Conservation (phyloP, 2,888 invertebrate species). For the Cryptocheilus praepositus region DNA sequence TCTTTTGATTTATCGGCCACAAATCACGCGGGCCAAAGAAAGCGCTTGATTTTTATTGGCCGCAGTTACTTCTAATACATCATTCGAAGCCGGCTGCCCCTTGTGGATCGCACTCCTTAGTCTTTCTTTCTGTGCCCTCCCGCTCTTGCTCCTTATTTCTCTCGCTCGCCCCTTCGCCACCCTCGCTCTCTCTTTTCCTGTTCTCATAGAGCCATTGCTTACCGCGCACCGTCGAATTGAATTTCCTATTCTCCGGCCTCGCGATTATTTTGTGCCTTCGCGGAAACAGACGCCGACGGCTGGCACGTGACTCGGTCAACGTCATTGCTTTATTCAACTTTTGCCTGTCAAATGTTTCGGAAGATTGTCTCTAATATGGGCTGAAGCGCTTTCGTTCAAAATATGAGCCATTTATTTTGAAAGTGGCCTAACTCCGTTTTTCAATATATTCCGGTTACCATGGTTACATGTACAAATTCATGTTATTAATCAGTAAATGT, state of each 20-base stretch:
- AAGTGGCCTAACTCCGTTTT: too few species aligned
- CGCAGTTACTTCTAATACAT: constrained; percentile 60
- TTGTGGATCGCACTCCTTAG: constrained; percentile 26
- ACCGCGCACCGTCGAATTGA: constrained; percentile 40
- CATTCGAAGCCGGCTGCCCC: constrained; percentile 43
- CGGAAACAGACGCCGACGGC: not conserved
- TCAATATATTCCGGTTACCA: too few species aligned
- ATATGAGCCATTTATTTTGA: too few species aligned
- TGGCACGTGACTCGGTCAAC: not conserved
- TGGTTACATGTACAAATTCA: too few species aligned
- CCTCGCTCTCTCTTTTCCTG: constrained; percentile 15
- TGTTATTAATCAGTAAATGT: too few species aligned
- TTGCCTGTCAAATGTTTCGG: too few species aligned
- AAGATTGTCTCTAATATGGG: too few species aligned
- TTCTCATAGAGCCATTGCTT: constrained; percentile 44
- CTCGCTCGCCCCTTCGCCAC: not conserved
- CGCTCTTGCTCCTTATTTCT: not conserved
- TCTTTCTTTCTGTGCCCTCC: not conserved
- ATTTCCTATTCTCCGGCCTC: constrained; percentile 42
- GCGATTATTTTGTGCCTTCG: constrained; percentile 40
- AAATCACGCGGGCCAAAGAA: constrained; percentile 57
- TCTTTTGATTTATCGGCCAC: constrained; percentile 61
- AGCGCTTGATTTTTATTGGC: constrained; percentile 63
- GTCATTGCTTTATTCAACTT: not conserved
- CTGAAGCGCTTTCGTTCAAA: too few species aligned